Evolutionary conservation across 2,888 invertebrate species (phyloP).

Genomic region (Tortrix viridana): DNA sequence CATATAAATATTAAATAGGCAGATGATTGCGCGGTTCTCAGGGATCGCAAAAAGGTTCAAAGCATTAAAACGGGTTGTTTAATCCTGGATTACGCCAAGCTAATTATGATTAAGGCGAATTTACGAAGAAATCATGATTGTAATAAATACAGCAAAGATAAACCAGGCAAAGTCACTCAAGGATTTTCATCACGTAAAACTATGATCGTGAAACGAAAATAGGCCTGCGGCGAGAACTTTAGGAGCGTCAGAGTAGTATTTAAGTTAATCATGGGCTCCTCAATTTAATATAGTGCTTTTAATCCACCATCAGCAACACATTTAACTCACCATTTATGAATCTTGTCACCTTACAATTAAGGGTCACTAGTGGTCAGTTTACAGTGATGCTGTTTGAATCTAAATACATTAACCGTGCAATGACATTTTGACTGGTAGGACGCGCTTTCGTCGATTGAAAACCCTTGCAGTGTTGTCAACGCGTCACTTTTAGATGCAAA

Average conservation of each 20-base stretch:
- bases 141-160: background rate
- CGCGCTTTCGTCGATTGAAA: no score
- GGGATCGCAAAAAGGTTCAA: slow-evolving; percentile 50
- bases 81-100: slow-evolving; percentile 51
- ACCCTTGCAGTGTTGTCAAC: no score
- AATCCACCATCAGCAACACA: no score
- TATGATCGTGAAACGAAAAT: background rate
- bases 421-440: no score
- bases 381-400: no score
- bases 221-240: background rate
- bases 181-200: background rate
- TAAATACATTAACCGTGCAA: no score
- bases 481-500: no score
- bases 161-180: background rate
- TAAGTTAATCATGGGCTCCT: no score
- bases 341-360: no score
- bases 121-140: slow-evolving; percentile 15
- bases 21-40: slow-evolving; percentile 57
- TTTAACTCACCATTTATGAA: no score
- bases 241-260: background rate
- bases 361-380: no score
- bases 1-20: slow-evolving; percentile 64
- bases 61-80: slow-evolving; percentile 57
- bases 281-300: no score
- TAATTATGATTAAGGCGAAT: slow-evolving; percentile 50